Conservation (phyloP, 2,888 invertebrate species). For the Hypena proboscidalis region DNA sequence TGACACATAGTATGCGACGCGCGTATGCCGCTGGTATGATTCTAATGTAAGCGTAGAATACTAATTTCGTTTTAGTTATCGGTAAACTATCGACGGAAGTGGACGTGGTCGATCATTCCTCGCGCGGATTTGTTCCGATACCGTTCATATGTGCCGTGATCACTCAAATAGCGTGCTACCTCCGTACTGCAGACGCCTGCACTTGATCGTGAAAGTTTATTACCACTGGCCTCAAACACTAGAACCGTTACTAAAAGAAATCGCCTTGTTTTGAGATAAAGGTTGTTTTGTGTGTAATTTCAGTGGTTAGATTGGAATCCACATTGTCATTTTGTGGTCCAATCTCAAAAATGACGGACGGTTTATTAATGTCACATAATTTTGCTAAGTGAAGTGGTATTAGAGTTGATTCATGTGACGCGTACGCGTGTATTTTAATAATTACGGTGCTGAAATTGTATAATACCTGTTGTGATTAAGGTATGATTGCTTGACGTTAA, state of each 20-base stretch:
- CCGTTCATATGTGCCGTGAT: conserved; percentile 57
- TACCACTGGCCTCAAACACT: conserved; percentile 76
- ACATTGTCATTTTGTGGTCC: conserved; percentile 34
- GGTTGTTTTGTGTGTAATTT: conserved; percentile 54
- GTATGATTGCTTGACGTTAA: conserved; percentile 18
- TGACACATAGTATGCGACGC: conserved; percentile 20
- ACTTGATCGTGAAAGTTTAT: conserved; percentile 82
- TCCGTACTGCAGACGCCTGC: conserved; percentile 65
- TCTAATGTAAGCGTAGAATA: conserved; percentile 36
- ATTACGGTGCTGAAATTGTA: conserved; percentile 13
- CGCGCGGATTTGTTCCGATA: conserved; percentile 50
- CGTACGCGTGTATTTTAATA: conserved; percentile 17
- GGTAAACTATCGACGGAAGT: conserved; percentile 69
- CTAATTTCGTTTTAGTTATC: conserved; percentile 62
- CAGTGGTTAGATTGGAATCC: conserved; percentile 46
- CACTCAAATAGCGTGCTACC: conserved; percentile 65
- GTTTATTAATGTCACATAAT: conserved; percentile 15
- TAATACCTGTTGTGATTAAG: conserved; percentile 21
- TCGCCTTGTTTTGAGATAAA: conserved; percentile 60
- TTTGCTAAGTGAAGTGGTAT: conserved; percentile 14
- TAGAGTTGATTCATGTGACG: conserved; percentile 25
- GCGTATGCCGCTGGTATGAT: conserved; percentile 31
- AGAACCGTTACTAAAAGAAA: conserved; percentile 77
- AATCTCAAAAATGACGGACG: conserved; percentile 26
- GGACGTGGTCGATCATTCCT: conserved; percentile 59